Base-by-base conservation (phyloP, 2,888 invertebrate species). In the Leptinotarsa tumamoca region DNA sequence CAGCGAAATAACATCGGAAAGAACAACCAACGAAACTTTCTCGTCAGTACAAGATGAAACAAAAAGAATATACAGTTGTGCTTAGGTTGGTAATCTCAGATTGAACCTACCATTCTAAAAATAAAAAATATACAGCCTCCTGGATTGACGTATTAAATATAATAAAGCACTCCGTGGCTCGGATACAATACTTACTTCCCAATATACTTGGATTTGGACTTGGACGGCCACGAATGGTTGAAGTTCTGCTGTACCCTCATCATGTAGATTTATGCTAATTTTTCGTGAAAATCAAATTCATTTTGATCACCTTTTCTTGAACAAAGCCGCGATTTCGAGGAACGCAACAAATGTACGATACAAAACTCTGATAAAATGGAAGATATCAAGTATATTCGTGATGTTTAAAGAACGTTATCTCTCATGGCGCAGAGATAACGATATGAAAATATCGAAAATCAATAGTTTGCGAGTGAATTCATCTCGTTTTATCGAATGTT, bases 151-250 rank as follows among this genome's bases (percentile, higher is more conserved):
- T n/a, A 27, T 7, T 33, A 17, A 58, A 18, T 58, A 18, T 58
- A 18, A 10, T n/a, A n/a, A 52, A 67, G 17, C 51, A 49, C n/a
- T 18, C 15, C 7, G 43, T n/a, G 52, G 7, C 21, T 27, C 23
- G 66, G 4, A 67, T 52, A 21, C 50, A 49, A 50, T 33, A 78
- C 79, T 58, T 78, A 80, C 79, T 78, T 80, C 10, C 67, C 71
- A 70, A 73, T 74, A 17, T 78, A 71, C 68, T 77, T 76, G 49
- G 79, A 80, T 21, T 76, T 80, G 21, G 71, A 68, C 66, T 76
- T 80, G 21, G 72, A 69, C 66, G 79, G 79, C 79, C 79, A 80
- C n/a, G 79, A 79, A 58, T 76, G 74, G 68, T 80, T 76, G 23
- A 54, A 23, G 23, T 75, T 61, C 49, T 75, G 67, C n/a, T 54